phyloP scores from a whole-genome alignment of 2,888 invertebrate genomes.

The Drosophila pseudotalamancana region DNA sequence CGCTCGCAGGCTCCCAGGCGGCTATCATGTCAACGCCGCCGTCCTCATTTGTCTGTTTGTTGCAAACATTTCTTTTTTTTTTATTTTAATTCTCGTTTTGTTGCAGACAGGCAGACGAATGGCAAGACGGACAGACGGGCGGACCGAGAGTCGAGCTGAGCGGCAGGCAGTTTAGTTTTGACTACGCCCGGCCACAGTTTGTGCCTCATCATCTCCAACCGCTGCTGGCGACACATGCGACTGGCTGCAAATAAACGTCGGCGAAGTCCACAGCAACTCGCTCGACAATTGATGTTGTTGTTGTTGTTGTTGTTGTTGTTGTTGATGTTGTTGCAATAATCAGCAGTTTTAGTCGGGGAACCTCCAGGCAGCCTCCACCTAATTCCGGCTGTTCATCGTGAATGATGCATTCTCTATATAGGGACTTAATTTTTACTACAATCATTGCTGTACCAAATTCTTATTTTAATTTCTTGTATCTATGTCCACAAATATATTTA shows the following conservation, averaged over 20 bases:
- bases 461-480: neutral
- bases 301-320: slow-evolving; percentile 18
- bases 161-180: slow-evolving; percentile 63
- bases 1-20: slow-evolving; percentile 50
- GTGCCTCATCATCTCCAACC: slow-evolving; percentile 67
- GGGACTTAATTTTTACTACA: neutral
- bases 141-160: slow-evolving; percentile 25
- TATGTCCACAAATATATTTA: neutral
- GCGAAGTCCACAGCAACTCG: slow-evolving; percentile 24
- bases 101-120: slow-evolving; percentile 23
- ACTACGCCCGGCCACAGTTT: slow-evolving; percentile 66
- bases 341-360: slow-evolving; percentile 50
- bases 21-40: slow-evolving; percentile 77
- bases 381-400: neutral
- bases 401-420: slow-evolving; percentile 10
- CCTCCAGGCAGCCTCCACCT: slow-evolving; percentile 24
- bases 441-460: neutral
- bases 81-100: slow-evolving; percentile 42
- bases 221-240: slow-evolving; percentile 76
- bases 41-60: slow-evolving; percentile 76
- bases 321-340: slow-evolving; percentile 63
- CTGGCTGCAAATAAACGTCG: slow-evolving; percentile 68
- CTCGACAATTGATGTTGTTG: slow-evolving; percentile 12
- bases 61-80: slow-evolving; percentile 44
- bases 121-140: neutral